A percentile compares a stretch with the other conserved stretches of the same genome.
Evolutionary conservation across 2,113 vertebrate genomes (phyloP).

Genomic region (Trochalopteron elliotii): DNA sequence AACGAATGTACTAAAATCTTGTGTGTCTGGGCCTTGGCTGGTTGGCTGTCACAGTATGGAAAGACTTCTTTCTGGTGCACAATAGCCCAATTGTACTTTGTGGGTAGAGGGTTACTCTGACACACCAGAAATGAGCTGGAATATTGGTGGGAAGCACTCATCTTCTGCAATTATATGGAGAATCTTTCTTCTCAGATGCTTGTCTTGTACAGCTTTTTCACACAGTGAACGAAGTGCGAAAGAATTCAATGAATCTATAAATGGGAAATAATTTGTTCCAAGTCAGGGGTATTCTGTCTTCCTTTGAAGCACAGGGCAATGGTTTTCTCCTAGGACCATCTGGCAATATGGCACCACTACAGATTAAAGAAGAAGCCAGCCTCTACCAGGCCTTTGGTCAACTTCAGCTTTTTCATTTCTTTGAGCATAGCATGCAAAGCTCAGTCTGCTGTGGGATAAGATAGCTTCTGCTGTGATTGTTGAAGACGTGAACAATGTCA

Average conservation of each 20-base stretch:
- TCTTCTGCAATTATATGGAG: background rate
- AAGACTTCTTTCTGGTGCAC: background rate
- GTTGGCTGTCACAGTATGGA: background rate
- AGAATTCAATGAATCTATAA: background rate
- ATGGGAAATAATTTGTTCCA: background rate
- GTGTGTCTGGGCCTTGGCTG: background rate
- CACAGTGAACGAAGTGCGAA: background rate
- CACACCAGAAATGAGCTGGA: background rate
- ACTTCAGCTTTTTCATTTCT: background rate
- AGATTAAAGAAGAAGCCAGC: background rate
- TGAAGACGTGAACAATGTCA: background rate
- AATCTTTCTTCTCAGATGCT: background rate
- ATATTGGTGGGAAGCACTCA: background rate
- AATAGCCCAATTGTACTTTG: background rate
- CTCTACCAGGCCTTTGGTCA: background rate
- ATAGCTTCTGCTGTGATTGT: background rate
- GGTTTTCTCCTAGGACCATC: background rate
- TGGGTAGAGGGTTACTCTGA: background rate
- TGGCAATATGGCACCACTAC: background rate
- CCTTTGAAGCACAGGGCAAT: background rate
- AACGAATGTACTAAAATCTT: conserved; percentile 18
- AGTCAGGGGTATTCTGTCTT: background rate
- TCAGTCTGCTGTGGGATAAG: background rate
- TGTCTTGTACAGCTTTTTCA: background rate
- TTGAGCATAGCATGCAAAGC: background rate